phyloP scores from a whole-genome alignment of 2,888 invertebrate species.

The Tricholauxania praeusta region DNA sequence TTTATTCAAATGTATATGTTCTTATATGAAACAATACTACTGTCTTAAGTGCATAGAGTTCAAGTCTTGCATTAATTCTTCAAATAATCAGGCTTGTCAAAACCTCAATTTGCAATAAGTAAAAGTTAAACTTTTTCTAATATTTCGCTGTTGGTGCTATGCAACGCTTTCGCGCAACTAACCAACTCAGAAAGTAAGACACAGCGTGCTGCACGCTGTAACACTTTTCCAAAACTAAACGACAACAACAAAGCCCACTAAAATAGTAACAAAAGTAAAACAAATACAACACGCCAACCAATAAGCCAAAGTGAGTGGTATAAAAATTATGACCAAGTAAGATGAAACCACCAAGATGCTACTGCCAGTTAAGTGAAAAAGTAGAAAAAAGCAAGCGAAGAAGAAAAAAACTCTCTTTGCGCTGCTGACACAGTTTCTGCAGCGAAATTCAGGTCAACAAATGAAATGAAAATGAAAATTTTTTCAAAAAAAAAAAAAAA shows the following conservation, averaged over 20 bases:
- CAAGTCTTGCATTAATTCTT: too few relatives aligned
- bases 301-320: conserved; percentile 27
- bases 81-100: background rate
- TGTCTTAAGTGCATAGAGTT: too few relatives aligned
- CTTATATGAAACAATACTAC: too few relatives aligned
- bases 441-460: conserved; percentile 62
- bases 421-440: conserved; percentile 54
- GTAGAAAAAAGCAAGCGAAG: conserved; percentile 2
- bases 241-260: conserved; percentile 34
- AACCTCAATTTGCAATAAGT: conserved; percentile 22
- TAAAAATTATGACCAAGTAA: background rate
- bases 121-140: conserved; percentile 24
- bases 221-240: conserved; percentile 40
- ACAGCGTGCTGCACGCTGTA: conserved; percentile 19
- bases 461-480: conserved; percentile 64
- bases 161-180: conserved; percentile 7
- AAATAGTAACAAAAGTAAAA: conserved; percentile 54
- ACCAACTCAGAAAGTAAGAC: conserved; percentile 15
- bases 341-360: conserved; percentile 15
- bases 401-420: conserved; percentile 39
- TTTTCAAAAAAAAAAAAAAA: background rate
- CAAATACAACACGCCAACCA: conserved; percentile 38
- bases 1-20: too few relatives aligned
- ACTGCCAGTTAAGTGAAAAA: conserved; percentile 18
- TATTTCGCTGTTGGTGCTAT: background rate